phyloP scores from a whole-genome alignment of 2,797 vertebrate species.

The Leptodactylus fallax region DNA sequence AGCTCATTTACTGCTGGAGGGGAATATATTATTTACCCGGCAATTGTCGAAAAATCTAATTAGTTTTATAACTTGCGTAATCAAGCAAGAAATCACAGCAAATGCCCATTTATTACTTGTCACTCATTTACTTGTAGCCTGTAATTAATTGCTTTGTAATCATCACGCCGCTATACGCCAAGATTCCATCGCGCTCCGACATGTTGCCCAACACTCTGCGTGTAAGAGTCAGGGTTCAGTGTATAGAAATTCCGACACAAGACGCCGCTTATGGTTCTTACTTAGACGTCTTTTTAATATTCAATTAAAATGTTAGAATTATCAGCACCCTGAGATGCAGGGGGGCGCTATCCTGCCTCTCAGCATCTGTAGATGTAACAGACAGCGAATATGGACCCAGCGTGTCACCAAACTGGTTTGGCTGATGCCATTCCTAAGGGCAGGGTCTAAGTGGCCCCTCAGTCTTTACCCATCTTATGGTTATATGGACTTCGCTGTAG shows the following conservation, averaged over 20 bases:
- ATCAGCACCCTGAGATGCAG: too few species aligned
- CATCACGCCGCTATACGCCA: background rate
- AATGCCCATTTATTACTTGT: slow-evolving; percentile 19
- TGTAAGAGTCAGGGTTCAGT: background rate
- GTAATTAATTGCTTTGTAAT: slow-evolving; percentile 10
- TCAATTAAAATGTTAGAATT: too few species aligned
- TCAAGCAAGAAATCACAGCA: background rate
- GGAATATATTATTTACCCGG: slow-evolving; percentile 14
- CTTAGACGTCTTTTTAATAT: too few species aligned
- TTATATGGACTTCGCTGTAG: too few species aligned
- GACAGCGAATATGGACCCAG: too few species aligned
- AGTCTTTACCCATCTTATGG: too few species aligned
- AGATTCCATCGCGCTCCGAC: background rate
- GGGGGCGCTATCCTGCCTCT: too few species aligned
- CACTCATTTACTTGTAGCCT: background rate
- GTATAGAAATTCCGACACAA: background rate
- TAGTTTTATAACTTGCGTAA: slow-evolving; percentile 13
- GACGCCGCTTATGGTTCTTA: background rate
- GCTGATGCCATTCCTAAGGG: too few species aligned
- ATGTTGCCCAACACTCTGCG: background rate
- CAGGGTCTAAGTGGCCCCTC: too few species aligned
- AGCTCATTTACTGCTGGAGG: slow-evolving; percentile 32
- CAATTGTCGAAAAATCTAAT: slow-evolving; percentile 29
- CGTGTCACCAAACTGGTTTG: too few species aligned
- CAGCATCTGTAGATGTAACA: too few species aligned